Percentiles rank a stretch among this genome's conserved stretches.
phyloP scores from a whole-genome alignment of 2,797 vertebrate species.

The Aldrovandia affinis region DNA sequence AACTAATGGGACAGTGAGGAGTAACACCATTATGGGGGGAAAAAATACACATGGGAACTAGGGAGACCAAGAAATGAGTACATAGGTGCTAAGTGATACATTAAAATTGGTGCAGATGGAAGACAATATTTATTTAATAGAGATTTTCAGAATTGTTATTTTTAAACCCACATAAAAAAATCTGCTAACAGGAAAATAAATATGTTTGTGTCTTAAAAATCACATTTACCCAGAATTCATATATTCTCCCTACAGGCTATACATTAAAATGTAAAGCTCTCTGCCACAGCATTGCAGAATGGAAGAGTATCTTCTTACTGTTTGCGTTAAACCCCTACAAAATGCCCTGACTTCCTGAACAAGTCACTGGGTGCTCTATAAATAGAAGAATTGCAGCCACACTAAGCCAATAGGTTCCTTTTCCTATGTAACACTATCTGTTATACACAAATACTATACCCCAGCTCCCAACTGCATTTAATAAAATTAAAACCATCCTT shows the following conservation, averaged over 20 bases:
- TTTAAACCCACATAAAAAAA: not conserved
- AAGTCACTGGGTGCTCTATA: slow-evolving; percentile 57
- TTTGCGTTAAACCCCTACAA: slow-evolving; percentile 60
- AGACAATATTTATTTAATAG: not conserved
- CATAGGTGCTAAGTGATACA: not conserved
- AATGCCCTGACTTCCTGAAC: slow-evolving; percentile 56
- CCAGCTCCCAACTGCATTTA: slow-evolving; percentile 69
- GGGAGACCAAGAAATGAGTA: not conserved
- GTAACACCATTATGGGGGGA: not conserved
- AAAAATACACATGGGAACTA: not conserved
- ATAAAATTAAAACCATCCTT: slow-evolving; percentile 72
- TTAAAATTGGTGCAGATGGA: not conserved
- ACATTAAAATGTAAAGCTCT: slow-evolving; percentile 56
- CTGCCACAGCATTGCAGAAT: slow-evolving; percentile 58
- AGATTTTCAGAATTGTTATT: slow-evolving; percentile 26
- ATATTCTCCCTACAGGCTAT: slow-evolving; percentile 59
- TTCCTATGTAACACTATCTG: slow-evolving; percentile 52
- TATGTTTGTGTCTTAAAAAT: not conserved
- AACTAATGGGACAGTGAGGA: not conserved
- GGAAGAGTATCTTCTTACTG: slow-evolving; percentile 65
- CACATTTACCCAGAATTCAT: slow-evolving; percentile 35
- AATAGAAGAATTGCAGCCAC: slow-evolving; percentile 54
- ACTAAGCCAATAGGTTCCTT: slow-evolving; percentile 51
- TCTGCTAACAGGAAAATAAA: not conserved
- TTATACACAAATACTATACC: slow-evolving; percentile 63